Percentiles rank a stretch among this genome's conserved stretches.
Conservation (phyloP, 1,140 invertebrate genomes). For the Phymastichus coffea region DNA sequence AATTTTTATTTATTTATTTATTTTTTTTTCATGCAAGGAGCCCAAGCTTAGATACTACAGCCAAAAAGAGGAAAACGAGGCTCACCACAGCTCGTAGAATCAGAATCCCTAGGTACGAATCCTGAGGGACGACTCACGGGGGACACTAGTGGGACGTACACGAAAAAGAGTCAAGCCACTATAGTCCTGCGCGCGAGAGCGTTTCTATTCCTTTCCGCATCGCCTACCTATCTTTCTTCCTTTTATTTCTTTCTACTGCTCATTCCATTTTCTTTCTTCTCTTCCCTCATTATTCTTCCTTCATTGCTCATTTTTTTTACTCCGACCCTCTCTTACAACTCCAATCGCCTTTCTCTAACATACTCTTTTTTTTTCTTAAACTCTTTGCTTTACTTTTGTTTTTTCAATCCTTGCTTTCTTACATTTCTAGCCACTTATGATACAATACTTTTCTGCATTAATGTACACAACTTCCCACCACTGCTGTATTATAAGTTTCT, state of each 20-base stretch:
- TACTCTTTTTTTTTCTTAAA: too few relatives aligned
- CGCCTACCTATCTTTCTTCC: neutral
- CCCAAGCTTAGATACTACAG: neutral
- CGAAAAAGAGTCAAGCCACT: slow-evolving; percentile 16
- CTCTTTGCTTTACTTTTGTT: neutral
- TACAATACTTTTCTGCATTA: too few relatives aligned
- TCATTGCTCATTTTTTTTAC: slow-evolving; percentile 4
- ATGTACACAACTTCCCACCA: too few relatives aligned
- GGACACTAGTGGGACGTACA: slow-evolving; percentile 3
- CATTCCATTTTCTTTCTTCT: slow-evolving; percentile 3
- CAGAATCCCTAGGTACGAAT: slow-evolving; percentile 25
- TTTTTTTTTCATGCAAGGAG: neutral
- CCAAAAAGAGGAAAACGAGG: neutral
- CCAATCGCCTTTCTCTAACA: too few relatives aligned
- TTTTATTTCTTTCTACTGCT: slow-evolving; percentile 14
- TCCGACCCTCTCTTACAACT: neutral
- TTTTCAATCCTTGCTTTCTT: neutral
- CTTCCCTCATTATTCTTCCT: slow-evolving; percentile 12
- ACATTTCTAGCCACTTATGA: too few relatives aligned
- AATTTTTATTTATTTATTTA: too few relatives aligned
- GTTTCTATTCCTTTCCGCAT: neutral
- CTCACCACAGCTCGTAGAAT: too few relatives aligned
- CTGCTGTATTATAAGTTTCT: too few relatives aligned
- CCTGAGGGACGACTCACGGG: slow-evolving; percentile 18
- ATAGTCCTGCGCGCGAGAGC: too few relatives aligned